Conservation (phyloP, 2,888 invertebrate species). For the Acrobasis repandana region DNA sequence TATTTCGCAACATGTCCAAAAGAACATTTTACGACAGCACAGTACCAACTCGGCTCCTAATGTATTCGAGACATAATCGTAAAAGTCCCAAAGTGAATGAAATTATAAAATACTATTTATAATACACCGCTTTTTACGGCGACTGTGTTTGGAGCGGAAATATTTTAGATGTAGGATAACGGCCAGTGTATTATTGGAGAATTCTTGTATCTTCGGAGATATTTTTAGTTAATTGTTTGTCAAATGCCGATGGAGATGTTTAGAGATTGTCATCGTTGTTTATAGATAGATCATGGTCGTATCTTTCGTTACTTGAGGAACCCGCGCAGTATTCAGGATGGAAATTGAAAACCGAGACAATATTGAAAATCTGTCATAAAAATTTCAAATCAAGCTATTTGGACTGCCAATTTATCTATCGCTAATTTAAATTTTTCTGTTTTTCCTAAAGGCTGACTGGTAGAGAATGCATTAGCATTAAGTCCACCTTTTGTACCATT, state of each 20-base stretch:
- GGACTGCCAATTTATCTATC: no score
- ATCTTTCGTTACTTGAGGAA: not conserved
- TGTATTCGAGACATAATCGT: constrained; percentile 14
- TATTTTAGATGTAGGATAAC: not conserved
- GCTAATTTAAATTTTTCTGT: no score
- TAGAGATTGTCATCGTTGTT: not conserved
- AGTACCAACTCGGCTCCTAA: constrained; percentile 4
- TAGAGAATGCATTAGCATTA: no score
- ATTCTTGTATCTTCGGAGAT: not conserved
- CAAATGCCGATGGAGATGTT: not conserved
- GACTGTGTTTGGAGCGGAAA: not conserved
- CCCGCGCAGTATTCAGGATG: no score
- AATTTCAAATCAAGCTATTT: no score
- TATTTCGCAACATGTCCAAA: constrained; percentile 15
- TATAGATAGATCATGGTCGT: not conserved
- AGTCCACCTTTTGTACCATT: no score
- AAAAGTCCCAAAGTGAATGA: constrained; percentile 13
- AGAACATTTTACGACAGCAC: constrained; percentile 12
- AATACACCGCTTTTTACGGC: not conserved
- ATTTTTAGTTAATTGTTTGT: not conserved
- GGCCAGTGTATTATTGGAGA: not conserved
- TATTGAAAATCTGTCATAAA: no score
- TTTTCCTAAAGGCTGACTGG: no score
- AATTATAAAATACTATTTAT: constrained; percentile 12
- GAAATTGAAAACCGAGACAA: no score